Base-by-base conservation (phyloP, 92 coral and sea anemone genomes). In the Phenganax stokvisi region DNA sequence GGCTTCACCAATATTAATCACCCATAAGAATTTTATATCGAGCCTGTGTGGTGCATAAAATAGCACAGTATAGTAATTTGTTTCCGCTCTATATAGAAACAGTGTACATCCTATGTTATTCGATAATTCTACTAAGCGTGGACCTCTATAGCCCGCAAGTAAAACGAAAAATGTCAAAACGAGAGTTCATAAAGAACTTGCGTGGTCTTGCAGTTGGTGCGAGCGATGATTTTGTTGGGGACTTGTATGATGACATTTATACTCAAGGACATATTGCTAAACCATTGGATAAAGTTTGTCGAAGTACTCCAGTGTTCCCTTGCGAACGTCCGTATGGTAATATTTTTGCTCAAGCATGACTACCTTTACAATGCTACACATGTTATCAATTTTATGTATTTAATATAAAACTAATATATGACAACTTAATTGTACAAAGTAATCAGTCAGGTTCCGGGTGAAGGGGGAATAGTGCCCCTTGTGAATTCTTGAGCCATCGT, bases 91-190 rank as follows among this genome's bases (percentile, higher is more conserved):
- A 5, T 83, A 2, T 87, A 96, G 99, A 96, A 86, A 96, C 96
- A 13, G 82, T 96, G 56, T 87, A 92, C 76, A 92, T 96, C 56
- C 80, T 96, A 56, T 96, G 99, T 80, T 90, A 96, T 80, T 96
- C 99, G 1, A 72, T 96, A 82, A 91, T 96, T 53, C 92, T 96
- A 16, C 91, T 96, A 17, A 92, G 99, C 76, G 99, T 96, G 57
- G 99, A 96, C 83, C 89, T 96, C 53, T 91, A 93, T 85, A 96
- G 99, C 67, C 99, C 99, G 3, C 97, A 96, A 54, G 99, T 96
- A 44, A 96, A 92, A 85, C 89, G 90, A 83, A 96, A 96, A 85
- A 96, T 96, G 99, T 78, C 96, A 54, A 96, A 96, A 78, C 90
- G 99, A 47, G 99, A 96, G 87, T 96, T 96, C 81, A 85, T 96